Evolutionary conservation across 2,113 vertebrate genomes (phyloP).

Genomic region (Patagioenas fasciata): DNA sequence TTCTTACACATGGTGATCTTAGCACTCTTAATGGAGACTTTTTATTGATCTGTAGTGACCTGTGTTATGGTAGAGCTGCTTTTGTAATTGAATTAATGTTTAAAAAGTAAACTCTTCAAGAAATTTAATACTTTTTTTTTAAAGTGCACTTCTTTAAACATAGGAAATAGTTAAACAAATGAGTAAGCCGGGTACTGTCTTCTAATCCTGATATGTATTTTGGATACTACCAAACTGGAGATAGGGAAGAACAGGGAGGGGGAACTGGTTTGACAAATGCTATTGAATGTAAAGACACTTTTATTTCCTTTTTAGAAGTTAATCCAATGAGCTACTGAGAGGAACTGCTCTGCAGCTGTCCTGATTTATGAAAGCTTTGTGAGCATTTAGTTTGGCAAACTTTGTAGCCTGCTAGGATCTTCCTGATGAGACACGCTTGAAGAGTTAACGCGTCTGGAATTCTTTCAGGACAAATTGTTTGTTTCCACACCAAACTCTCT

Average conservation of each 20-base stretch:
- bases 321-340: background rate
- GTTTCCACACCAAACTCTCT: background rate
- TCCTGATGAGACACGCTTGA: background rate
- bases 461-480: slow-evolving; percentile 14
- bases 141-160: background rate
- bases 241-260: background rate
- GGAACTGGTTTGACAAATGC: background rate
- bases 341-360: background rate
- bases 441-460: background rate
- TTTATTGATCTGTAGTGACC: background rate
- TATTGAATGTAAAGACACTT: background rate
- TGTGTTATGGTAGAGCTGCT: background rate
- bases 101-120: background rate
- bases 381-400: background rate
- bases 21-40: background rate
- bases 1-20: background rate
- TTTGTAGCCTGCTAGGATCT: background rate
- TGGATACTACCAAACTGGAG: background rate
- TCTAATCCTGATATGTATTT: background rate
- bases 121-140: background rate
- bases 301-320: background rate
- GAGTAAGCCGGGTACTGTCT: accelerated
- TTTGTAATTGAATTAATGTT: background rate
- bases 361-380: background rate
- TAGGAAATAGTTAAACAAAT: background rate